These are phyloP conservation scores for Diachrysia chrysitis DNA, from an alignment of 2,888 invertebrate species.

Conservation along the genomic window DNA sequence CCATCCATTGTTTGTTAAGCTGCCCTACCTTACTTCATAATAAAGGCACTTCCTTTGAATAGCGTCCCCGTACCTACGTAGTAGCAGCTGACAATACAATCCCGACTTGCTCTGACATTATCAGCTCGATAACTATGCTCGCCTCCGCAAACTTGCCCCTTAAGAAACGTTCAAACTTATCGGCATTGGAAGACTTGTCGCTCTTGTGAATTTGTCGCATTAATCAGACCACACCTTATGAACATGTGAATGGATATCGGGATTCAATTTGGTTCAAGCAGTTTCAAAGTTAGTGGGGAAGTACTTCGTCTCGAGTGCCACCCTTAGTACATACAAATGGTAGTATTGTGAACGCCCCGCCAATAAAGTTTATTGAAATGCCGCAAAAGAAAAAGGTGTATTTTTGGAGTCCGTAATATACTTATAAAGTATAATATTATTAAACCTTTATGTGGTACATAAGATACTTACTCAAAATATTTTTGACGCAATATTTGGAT, in stretches of 20 bases:
- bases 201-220: constrained; percentile 72
- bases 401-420: constrained; percentile 34
- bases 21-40: constrained; percentile 78
- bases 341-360: constrained; percentile 35
- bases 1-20: constrained; percentile 82
- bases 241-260: constrained; percentile 67
- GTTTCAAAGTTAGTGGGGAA: constrained; percentile 51
- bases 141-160: constrained; percentile 53
- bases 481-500: no score
- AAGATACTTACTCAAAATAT: no score
- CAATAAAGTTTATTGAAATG: constrained; percentile 44
- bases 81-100: constrained; percentile 72
- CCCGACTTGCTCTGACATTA: constrained; percentile 64
- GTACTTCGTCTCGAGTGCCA: constrained; percentile 30
- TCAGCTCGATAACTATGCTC: constrained; percentile 66
- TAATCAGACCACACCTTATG: constrained; percentile 72
- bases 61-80: constrained; percentile 58
- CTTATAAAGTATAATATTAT: constrained; percentile 16
- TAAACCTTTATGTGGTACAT: no score
- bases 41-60: constrained; percentile 80
- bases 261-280: constrained; percentile 63
- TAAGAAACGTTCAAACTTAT: constrained; percentile 68
- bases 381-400: constrained; percentile 25
- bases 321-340: constrained; percentile 35
- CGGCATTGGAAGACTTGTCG: constrained; percentile 60